Evolutionary conservation across 1,140 invertebrate species (phyloP).

Genomic region (Drosophila quadrilineata): DNA sequence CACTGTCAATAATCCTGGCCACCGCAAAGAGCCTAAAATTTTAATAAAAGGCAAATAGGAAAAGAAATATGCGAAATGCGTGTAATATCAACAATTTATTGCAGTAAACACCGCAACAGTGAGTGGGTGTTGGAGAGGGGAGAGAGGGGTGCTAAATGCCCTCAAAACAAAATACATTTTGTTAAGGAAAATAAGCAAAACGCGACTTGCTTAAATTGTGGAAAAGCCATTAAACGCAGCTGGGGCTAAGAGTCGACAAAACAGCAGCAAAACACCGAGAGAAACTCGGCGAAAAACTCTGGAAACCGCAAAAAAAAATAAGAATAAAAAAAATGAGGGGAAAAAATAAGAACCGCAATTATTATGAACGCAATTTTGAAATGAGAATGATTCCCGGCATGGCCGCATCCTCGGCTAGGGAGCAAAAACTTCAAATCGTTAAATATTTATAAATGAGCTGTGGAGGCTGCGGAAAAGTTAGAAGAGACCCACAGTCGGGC

Average conservation of each 20-base stretch:
- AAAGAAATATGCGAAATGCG: slow-evolving; percentile 60
- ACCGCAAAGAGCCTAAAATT: slow-evolving; percentile 36
- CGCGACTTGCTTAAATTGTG: slow-evolving; percentile 74
- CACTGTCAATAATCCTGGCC: slow-evolving; percentile 37
- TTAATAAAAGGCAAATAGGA: slow-evolving; percentile 71
- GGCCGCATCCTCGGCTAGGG: slow-evolving; percentile 1
- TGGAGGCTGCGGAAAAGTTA: slow-evolving; percentile 36
- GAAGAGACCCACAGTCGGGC: not conserved
- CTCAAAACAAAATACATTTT: slow-evolving; percentile 50
- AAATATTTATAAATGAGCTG: slow-evolving; percentile 69
- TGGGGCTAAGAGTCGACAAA: slow-evolving; percentile 32
- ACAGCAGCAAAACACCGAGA: no score
- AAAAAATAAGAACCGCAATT: slow-evolving; percentile 61
- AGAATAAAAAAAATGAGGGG: not conserved
- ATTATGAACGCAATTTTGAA: slow-evolving; percentile 67
- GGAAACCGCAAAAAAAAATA: slow-evolving; percentile 15
- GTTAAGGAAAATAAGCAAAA: slow-evolving; percentile 50
- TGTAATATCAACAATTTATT: slow-evolving; percentile 73
- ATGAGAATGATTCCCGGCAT: slow-evolving; percentile 12
- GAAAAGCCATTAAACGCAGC: slow-evolving; percentile 76
- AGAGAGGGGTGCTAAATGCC: not conserved
- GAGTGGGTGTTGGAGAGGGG: no score
- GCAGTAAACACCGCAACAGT: no score
- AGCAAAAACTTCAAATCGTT: slow-evolving; percentile 65
- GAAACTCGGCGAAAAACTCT: no score